phyloP scores from a whole-genome alignment of 2,888 invertebrate species.

The Proisotoma minuta region DNA sequence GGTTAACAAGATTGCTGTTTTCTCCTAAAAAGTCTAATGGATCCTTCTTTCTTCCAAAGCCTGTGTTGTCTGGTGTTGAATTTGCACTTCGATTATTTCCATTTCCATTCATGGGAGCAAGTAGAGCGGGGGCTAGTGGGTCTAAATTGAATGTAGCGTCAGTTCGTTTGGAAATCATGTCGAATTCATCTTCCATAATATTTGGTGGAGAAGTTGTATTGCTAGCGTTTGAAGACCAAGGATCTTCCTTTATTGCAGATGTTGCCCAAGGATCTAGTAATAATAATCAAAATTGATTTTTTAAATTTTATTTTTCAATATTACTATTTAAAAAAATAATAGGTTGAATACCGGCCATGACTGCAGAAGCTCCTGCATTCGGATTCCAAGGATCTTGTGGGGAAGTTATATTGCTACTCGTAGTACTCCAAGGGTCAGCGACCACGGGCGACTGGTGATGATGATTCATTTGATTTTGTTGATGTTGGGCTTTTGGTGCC shows the following conservation, averaged over 20 bases:
- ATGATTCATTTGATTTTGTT: conserved; percentile 6
- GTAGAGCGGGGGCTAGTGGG: conserved; percentile 36
- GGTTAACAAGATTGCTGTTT: conserved; percentile 92
- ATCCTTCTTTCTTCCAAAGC: conserved; percentile 63
- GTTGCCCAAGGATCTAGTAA: conserved; percentile 56
- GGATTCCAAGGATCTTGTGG: conserved; percentile 44
- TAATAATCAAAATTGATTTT: too few species aligned
- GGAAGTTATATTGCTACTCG: conserved; percentile 41
- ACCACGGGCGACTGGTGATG: conserved; percentile 2
- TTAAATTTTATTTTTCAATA: too few species aligned
- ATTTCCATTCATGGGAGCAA: conserved; percentile 37
- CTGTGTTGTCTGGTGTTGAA: conserved; percentile 49
- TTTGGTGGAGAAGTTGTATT: conserved; percentile 53
- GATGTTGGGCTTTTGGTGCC: conserved; percentile 44
- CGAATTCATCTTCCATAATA: conserved; percentile 71
- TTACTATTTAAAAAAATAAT: too few species aligned
- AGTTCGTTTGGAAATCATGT: conserved; percentile 72
- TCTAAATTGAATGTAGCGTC: conserved; percentile 39
- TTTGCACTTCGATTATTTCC: conserved; percentile 37
- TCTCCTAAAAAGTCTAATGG: conserved; percentile 95
- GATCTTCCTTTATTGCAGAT: conserved; percentile 37
- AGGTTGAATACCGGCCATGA: neutral
- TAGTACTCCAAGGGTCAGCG: conserved; percentile 44
- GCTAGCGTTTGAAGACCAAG: conserved; percentile 51
- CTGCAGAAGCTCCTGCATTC: conserved; percentile 15